These are phyloP conservation scores for Phaedon cochleariae DNA, from an alignment of 2,888 invertebrate genomes.

Conservation along the genomic window DNA sequence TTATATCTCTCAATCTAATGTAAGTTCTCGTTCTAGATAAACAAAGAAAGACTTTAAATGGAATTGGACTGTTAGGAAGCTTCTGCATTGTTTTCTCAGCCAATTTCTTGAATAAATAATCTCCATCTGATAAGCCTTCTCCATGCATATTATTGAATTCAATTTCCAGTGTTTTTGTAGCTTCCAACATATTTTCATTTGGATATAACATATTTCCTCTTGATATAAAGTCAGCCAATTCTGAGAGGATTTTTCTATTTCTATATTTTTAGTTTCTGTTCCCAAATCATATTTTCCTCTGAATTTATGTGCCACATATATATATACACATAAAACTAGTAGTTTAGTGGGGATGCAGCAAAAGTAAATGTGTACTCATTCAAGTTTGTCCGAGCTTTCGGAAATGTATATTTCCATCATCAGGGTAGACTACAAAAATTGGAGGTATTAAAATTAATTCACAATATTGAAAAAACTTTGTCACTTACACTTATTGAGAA, in stretches of 20 bases:
- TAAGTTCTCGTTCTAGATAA: background rate
- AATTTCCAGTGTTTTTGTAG: background rate
- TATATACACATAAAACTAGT: too few relatives aligned
- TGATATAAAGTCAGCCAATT: background rate
- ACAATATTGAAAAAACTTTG: too few relatives aligned
- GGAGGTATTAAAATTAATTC: too few relatives aligned
- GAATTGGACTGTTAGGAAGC: background rate
- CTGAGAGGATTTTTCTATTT: too few relatives aligned
- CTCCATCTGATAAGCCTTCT: background rate
- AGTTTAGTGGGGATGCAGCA: too few relatives aligned
- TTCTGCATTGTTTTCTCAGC: background rate
- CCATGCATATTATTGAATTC: background rate
- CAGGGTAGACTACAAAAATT: too few relatives aligned
- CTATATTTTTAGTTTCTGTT: background rate
- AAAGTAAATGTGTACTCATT: too few relatives aligned
- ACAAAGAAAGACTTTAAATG: background rate
- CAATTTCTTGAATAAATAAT: background rate
- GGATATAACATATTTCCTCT: background rate
- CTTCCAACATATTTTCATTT: background rate
- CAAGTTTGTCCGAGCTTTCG: too few relatives aligned
- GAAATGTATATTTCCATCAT: too few relatives aligned
- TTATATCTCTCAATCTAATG: background rate
- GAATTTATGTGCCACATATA: background rate
- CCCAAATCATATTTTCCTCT: background rate
- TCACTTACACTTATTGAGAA: too few relatives aligned